Base-by-base conservation (phyloP, 2,797 vertebrate genomes). In the Myripristis murdjan region DNA sequence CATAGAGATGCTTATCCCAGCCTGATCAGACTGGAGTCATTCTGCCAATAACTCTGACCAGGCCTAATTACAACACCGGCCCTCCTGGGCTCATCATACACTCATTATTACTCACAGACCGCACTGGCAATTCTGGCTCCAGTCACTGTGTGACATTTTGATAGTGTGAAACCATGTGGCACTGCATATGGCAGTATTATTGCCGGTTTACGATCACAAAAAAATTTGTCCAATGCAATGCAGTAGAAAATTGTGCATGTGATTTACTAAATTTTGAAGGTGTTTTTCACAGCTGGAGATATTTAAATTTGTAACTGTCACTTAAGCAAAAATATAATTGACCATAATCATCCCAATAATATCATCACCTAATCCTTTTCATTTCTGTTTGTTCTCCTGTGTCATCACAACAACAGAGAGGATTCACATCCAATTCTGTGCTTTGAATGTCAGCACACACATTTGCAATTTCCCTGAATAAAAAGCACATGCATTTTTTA, bases 11-110 rank as follows among this genome's bases (percentile, higher is more conserved):
- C 91, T 94, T 94, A 95, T 94, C 94, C 84, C 93, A 93, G 78
- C 62, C 93, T 93, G 95, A 96, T 96, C 95, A 94, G 87, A 95
- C 89, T 84, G 81, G 91, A 92, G 92, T 80, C 60, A 56, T 70
- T 81, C 74, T 92, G 91, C 90, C 96, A 97, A 96, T 96, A 96
- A 95, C 93, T 94, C 87, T 92, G 93, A 93, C 93, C 93, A 91
- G 90, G 94, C 88, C 93, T 95, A 94, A 95, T 96, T 96, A 96
- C 86, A 74, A 76, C 87, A 81, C 82, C 52, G 66, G 70, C 78
- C 84, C 87, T 85, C 75, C 78, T 79, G 85, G 86, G 65, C 85
- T 88, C 86, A 84, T 78, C 85, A 79, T 73, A 68, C 81, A 63
- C 83, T 87, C 64, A 81, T 87, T 82, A 88, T 85, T 85, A 81